A percentile compares a stretch with the other conserved stretches of the same genome.
These are phyloP conservation scores for Orientallactaga bullata DNA, from an alignment of 2,113 vertebrate species.

Conservation along the genomic window DNA sequence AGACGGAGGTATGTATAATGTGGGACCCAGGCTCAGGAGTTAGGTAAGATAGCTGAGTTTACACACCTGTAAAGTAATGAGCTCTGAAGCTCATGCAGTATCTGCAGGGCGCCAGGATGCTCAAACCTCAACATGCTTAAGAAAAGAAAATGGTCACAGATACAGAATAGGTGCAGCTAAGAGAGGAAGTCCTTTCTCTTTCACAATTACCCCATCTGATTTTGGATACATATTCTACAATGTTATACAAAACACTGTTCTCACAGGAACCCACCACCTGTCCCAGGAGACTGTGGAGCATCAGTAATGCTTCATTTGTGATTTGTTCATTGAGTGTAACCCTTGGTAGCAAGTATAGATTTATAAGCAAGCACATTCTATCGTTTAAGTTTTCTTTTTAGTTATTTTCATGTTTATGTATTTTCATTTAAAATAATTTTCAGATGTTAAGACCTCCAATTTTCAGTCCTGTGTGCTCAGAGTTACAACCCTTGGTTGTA, in stretches of 20 bases:
- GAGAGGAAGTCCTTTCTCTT: neutral
- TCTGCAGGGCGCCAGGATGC: neutral
- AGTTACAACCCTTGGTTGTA: neutral
- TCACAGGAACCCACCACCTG: neutral
- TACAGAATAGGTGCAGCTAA: neutral
- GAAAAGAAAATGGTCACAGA: neutral
- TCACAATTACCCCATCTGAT: neutral
- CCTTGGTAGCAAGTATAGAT: neutral
- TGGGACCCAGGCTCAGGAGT: neutral
- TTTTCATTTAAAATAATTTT: slow-evolving; percentile 37
- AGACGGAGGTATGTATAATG: neutral
- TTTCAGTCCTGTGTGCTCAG: neutral
- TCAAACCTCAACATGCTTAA: neutral
- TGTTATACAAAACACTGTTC: neutral
- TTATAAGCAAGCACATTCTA: neutral
- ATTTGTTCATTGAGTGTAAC: neutral
- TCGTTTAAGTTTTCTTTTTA: neutral
- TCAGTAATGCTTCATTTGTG: neutral
- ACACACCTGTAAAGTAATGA: neutral
- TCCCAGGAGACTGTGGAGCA: neutral
- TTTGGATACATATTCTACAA: neutral
- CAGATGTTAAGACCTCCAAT: neutral
- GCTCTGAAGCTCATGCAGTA: neutral
- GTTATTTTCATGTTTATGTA: neutral
- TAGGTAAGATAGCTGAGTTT: neutral